Base-by-base conservation (phyloP, 2,888 invertebrate species). In the Danaus chrysippus region DNA sequence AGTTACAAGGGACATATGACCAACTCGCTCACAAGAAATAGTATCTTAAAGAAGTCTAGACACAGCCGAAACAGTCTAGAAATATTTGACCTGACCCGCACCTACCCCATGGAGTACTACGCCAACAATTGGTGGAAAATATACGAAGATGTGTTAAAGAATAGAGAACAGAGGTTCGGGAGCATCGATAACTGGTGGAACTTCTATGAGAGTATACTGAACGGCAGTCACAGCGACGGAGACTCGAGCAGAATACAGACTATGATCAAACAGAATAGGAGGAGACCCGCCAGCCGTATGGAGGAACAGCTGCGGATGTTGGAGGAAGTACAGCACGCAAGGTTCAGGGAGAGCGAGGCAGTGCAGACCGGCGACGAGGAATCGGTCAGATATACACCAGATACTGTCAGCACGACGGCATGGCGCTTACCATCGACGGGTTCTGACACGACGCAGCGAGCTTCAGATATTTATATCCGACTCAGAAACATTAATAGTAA, bases 91-190 rank as follows among this genome's bases (percentile, higher is more conserved):
- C 63, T 91, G 42, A 90, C 87, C 0, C 70, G 85, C 0, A 87
- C 87, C 0, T 91, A 91, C 63, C 91, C 91, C 0, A 67, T 76
- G 52, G 79, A 91, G 65, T 91, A 90, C 63, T 91, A 91, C 72
- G 91, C 91, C 0, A 91, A 91, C 69, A 91, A 91, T 59, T 91
- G 91, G 91, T 91, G 91, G 91, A 71, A 77, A 0, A 91, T 91
- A 1, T 91, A 91, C 75, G 87, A 91, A 65, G 90, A 90, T 19
- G 74, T 91, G 0, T 63, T 91, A 0, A 88, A 83, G 55, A 89
- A 76, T 42, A 75, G 91, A 0, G 89, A 90, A 55, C 79, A 82
- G 19, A 91, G 91, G 67, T 91, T 89, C 73, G 91, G 91, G 0
- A 85, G 89, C 0, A 84, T 91, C 13, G 91, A 91, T 59, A 86